Base-by-base conservation (phyloP, 2,888 invertebrate species). In the Eupeodes latifasciatus region DNA sequence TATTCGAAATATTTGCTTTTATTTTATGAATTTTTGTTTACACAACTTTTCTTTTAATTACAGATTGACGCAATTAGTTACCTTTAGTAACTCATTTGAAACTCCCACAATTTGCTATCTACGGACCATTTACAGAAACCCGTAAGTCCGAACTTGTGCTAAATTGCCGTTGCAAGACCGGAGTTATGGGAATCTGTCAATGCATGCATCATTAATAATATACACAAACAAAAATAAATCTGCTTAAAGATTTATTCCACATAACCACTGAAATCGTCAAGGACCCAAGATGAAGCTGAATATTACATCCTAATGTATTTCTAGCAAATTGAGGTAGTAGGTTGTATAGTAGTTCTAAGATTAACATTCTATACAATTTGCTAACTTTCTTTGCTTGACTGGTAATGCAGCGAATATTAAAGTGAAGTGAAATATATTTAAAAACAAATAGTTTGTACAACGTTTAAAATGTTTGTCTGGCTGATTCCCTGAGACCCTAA, bases 81-180 rank as follows among this genome's bases (percentile, higher is more conserved):
- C 7, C 12, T 36, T 11, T 5, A 53, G 36, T 69, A 53, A 69
- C 36, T 53, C 0, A 6, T 16, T 67, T 12, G 5, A 1, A 34
- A 44, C 9, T 27, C 27, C 19, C 49, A 74, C 64, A 27, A 2
- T 44, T 75, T 12, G n/a, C 47, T 64, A 47, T 40, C 51, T 44
- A 36, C 49, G 93, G 93, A 93, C 93, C 93, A 93, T 94, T 94
- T 93, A 93, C 94, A 93, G 94, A 93, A 93, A 94, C 94, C 94
- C 94, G 94, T 94, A 94, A 93, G 93, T 94, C 94, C 94, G 94
- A 94, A 94, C 94, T 94, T 94, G 94, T 94, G 94, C 93, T 94
- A 90, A 91, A 91, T 91, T 92, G 90, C 91, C 91, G 93, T 93
- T 92, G 92, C 94, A 94, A 94, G 94, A 92, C 92, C 93, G 93